phyloP scores from a whole-genome alignment of 1,140 invertebrate species.

The Caenorhabditis brenneri region DNA sequence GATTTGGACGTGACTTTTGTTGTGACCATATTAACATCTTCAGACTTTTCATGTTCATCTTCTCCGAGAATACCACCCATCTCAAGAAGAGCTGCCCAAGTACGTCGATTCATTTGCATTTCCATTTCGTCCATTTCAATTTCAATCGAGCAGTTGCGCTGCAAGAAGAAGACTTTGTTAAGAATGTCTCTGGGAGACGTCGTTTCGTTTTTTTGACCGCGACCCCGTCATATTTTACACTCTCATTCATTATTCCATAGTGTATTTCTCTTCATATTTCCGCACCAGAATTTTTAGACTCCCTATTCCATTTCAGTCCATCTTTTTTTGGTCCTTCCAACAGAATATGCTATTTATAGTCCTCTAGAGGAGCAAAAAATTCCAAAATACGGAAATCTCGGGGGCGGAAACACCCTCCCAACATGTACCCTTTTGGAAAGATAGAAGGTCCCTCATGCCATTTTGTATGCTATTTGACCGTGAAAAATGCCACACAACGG shows the following conservation, averaged over 20 bases:
- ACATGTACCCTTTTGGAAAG: background rate
- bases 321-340: background rate
- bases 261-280: background rate
- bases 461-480: too few species aligned
- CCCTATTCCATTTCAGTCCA: background rate
- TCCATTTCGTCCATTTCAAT: slow-evolving; percentile 91
- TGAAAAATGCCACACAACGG: too few species aligned
- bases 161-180: slow-evolving; percentile 51
- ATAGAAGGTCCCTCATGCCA: slow-evolving; percentile 27
- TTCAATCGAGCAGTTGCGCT: slow-evolving; percentile 75
- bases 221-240: background rate
- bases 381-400: slow-evolving; percentile 22
- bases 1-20: background rate
- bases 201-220: background rate
- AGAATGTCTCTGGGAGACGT: too few species aligned
- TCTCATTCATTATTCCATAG: slow-evolving; percentile 35
- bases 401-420: background rate
- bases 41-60: slow-evolving; percentile 26
- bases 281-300: background rate
- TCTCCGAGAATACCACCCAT: slow-evolving; percentile 77
- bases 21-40: background rate
- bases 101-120: slow-evolving; percentile 85
- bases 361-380: background rate
- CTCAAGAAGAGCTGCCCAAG: slow-evolving; percentile 90
- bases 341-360: background rate